These are phyloP conservation scores for Damaliscus lunatus DNA, from an alignment of 2,113 vertebrate genomes.

Conservation along the genomic window DNA sequence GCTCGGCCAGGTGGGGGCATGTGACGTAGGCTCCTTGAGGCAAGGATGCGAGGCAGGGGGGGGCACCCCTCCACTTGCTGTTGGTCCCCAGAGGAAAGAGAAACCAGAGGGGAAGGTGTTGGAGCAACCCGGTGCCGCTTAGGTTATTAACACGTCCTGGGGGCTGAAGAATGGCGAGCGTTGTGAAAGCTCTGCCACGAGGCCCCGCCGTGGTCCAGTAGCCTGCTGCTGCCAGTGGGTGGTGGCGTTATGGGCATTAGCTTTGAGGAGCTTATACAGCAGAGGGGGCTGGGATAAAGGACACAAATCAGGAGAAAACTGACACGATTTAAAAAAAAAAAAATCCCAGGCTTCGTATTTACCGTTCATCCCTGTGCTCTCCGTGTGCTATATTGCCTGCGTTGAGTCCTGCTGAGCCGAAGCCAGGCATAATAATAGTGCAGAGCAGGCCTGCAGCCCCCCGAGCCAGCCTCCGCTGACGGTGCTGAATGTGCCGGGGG, in stretches of 20 bases:
- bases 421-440: slow-evolving; percentile 78
- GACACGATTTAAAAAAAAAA: slow-evolving; percentile 74
- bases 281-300: slow-evolving; percentile 80
- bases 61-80: slow-evolving; percentile 18
- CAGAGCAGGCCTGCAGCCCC: slow-evolving; percentile 72
- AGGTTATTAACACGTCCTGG: slow-evolving; percentile 75
- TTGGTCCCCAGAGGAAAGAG: slow-evolving; percentile 66
- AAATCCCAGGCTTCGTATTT: slow-evolving; percentile 77
- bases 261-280: slow-evolving; percentile 81
- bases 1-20: slow-evolving; percentile 17
- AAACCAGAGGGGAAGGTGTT: slow-evolving; percentile 77
- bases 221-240: slow-evolving; percentile 81
- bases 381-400: slow-evolving; percentile 77
- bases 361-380: slow-evolving; percentile 77
- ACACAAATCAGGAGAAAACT: slow-evolving; percentile 79
- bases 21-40: slow-evolving; percentile 34
- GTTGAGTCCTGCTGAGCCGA: slow-evolving; percentile 78
- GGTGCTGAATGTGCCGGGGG: slow-evolving; percentile 43
- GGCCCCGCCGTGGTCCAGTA: slow-evolving; percentile 69
- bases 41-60: slow-evolving; percentile 24
- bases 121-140: slow-evolving; percentile 73
- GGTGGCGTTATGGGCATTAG: slow-evolving; percentile 80
- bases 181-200: slow-evolving; percentile 72
- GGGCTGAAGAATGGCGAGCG: slow-evolving; percentile 72
- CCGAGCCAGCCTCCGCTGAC: slow-evolving; percentile 60